phyloP scores from a whole-genome alignment of 2,113 vertebrate genomes.

The Myiagra hebetior region DNA sequence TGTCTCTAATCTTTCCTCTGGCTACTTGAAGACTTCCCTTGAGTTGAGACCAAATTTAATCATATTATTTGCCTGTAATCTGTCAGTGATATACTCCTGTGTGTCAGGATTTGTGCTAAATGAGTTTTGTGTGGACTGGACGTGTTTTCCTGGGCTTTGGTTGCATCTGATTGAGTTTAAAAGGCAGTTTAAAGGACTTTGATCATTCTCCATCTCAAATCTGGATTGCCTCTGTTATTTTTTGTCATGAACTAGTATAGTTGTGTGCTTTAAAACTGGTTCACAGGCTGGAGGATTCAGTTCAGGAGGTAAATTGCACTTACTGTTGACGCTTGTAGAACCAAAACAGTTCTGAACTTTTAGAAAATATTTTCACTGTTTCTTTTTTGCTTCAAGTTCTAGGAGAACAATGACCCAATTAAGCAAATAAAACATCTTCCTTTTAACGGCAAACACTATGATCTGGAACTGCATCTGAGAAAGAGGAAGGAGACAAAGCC shows the following conservation, averaged over 20 bases:
- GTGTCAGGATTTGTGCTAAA: background rate
- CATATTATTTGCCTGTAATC: background rate
- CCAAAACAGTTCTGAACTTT: background rate
- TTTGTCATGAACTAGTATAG: background rate
- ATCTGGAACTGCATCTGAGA: background rate
- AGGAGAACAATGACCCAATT: background rate
- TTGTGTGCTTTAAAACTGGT: background rate
- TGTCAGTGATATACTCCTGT: background rate
- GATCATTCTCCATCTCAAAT: background rate
- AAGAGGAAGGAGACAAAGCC: background rate
- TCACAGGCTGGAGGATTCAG: background rate
- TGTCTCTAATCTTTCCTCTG: background rate
- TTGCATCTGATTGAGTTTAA: background rate
- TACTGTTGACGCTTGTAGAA: rapidly evolving
- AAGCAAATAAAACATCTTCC: background rate
- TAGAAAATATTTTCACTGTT: background rate
- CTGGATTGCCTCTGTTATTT: background rate
- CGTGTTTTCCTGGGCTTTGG: background rate
- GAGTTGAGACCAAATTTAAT: background rate
- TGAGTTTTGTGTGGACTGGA: background rate
- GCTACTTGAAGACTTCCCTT: background rate
- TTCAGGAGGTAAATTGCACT: background rate
- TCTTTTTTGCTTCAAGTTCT: background rate
- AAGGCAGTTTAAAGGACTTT: background rate
- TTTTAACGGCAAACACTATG: background rate